These are phyloP conservation scores for Sorex fumeus DNA, from an alignment of 2,113 vertebrate genomes.

Conservation along the genomic window DNA sequence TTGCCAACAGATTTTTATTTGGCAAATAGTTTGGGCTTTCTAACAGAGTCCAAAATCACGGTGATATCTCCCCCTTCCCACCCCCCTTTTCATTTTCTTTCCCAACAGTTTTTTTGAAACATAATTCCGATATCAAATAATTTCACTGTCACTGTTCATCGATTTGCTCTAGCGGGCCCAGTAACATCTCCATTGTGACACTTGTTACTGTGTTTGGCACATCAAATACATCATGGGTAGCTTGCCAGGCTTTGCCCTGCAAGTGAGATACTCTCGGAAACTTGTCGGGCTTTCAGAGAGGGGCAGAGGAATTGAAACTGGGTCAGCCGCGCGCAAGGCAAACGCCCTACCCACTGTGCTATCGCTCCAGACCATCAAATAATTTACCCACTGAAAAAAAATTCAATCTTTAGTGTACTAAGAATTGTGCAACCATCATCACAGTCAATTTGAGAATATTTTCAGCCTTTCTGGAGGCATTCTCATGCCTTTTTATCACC, in stretches of 20 bases:
- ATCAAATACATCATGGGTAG: too few species aligned
- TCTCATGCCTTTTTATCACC: neutral
- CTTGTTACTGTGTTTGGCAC: too few species aligned
- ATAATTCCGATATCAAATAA: neutral
- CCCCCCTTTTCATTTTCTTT: neutral
- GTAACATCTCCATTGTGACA: too few species aligned
- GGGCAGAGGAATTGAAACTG: too few species aligned
- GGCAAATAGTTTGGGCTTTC: neutral
- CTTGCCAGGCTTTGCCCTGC: too few species aligned
- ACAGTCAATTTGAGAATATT: constrained; percentile 15
- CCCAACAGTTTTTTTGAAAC: neutral
- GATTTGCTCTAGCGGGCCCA: too few species aligned
- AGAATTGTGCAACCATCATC: neutral
- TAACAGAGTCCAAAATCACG: neutral
- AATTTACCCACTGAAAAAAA: neutral
- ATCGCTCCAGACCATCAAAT: too few species aligned
- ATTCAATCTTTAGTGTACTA: neutral
- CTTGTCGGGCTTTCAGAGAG: too few species aligned
- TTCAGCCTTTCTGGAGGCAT: neutral
- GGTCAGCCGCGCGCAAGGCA: too few species aligned
- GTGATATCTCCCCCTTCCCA: neutral
- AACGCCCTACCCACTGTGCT: too few species aligned
- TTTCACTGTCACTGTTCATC: too few species aligned
- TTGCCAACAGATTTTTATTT: neutral
- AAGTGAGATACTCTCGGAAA: too few species aligned